Percentiles rank a stretch among this genome's conserved stretches.
phyloP scores from a whole-genome alignment of 2,888 invertebrate genomes.

The Hipparchia semele region DNA sequence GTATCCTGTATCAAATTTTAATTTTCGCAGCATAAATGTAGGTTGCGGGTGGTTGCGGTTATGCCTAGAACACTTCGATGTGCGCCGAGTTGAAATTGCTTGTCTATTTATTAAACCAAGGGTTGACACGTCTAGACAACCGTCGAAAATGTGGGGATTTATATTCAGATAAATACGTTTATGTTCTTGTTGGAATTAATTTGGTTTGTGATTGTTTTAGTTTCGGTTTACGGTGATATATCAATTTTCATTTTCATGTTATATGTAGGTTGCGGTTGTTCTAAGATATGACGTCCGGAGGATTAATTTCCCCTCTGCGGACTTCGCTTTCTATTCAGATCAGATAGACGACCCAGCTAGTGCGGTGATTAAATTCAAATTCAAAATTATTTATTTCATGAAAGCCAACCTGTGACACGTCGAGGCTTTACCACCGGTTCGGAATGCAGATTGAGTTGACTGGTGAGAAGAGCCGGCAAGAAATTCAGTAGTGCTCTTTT shows the following conservation, averaged over 20 bases:
- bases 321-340: background rate
- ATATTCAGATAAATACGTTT: background rate
- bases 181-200: too few species aligned
- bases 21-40: background rate
- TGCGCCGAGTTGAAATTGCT: background rate
- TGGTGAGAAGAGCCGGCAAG: too few species aligned
- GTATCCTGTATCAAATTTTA: background rate
- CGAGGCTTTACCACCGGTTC: too few species aligned
- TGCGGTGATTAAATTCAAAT: background rate
- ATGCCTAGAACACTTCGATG: background rate
- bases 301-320: background rate
- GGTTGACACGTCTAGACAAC: background rate
- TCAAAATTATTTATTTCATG: background rate
- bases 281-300: background rate
- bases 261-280: background rate
- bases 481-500: too few species aligned
- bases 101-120: conserved; percentile 1
- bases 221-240: background rate
- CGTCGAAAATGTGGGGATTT: background rate
- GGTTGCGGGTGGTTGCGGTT: too few species aligned
- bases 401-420: too few species aligned
- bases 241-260: background rate
- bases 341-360: background rate
- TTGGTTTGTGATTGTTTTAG: background rate
- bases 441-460: too few species aligned